Conservation (phyloP, 1,140 invertebrate species). For the Cyclina sinensis region DNA sequence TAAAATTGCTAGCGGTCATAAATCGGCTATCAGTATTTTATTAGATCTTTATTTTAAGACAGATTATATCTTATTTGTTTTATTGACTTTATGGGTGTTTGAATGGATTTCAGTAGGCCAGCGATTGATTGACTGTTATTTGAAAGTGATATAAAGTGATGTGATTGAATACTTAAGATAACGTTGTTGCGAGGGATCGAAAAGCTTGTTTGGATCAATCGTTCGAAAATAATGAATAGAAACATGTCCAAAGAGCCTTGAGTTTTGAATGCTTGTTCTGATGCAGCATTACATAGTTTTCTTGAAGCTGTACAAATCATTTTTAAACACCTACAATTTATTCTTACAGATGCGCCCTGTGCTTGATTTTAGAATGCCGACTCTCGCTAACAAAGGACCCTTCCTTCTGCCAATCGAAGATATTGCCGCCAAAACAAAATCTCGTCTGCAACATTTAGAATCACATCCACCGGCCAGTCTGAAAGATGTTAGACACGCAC, state of each 20-base stretch:
- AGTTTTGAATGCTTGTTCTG: too few species aligned
- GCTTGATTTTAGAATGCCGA: slow-evolving; percentile 77
- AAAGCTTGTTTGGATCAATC: neutral
- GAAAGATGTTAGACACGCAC: slow-evolving; percentile 64
- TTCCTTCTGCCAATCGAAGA: slow-evolving; percentile 66
- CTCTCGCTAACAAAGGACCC: slow-evolving; percentile 69
- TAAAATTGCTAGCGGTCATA: neutral
- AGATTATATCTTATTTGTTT: slow-evolving; percentile 18
- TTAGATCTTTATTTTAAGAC: slow-evolving; percentile 6
- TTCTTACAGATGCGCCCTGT: slow-evolving; percentile 73
- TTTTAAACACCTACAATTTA: neutral
- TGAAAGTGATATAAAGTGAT: slow-evolving; percentile 15
- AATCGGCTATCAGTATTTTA: slow-evolving; percentile 5
- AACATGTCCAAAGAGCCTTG: too few species aligned
- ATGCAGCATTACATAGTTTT: too few species aligned
- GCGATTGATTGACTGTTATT: slow-evolving; percentile 13
- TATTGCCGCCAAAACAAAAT: slow-evolving; percentile 40
- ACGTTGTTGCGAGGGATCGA: neutral
- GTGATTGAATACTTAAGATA: slow-evolving; percentile 11
- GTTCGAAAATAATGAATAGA: too few species aligned
- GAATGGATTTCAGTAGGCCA: neutral
- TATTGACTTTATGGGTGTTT: slow-evolving; percentile 35
- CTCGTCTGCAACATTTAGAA: slow-evolving; percentile 49
- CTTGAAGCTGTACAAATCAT: too few species aligned
- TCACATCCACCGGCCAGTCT: slow-evolving; percentile 69